A percentile compares a stretch with the other conserved stretches of the same genome.
Evolutionary conservation across 2,888 invertebrate species (phyloP).

Genomic region (Bellardia bayeri): DNA sequence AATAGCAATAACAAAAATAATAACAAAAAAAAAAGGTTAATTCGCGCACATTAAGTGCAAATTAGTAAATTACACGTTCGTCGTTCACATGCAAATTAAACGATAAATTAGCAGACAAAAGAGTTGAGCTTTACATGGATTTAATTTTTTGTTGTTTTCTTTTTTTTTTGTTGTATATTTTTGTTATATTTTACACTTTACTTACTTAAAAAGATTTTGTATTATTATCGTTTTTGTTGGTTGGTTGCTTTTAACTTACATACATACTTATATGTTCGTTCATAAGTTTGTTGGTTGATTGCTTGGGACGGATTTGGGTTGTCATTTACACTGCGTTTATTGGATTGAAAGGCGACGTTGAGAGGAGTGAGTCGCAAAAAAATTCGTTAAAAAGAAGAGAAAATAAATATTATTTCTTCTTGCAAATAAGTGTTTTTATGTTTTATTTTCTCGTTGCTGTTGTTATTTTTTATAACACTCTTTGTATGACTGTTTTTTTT

Average conservation of each 20-base stretch:
- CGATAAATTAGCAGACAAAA: conserved; percentile 75
- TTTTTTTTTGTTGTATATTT: not conserved
- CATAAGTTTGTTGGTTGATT: conserved; percentile 46
- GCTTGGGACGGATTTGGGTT: conserved; percentile 60
- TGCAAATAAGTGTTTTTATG: conserved; percentile 39
- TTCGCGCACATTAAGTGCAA: conserved; percentile 74
- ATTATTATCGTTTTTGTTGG: conserved; percentile 40
- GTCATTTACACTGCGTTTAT: conserved; percentile 58
- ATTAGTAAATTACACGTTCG: conserved; percentile 74
- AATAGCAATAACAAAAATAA: conserved; percentile 15
- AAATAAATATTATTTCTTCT: conserved; percentile 58
- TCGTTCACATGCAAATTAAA: conserved; percentile 74
- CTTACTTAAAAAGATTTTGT: conserved; percentile 54
- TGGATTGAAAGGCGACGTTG: not conserved
- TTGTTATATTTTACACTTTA: conserved; percentile 58
- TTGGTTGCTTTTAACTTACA: conserved; percentile 16
- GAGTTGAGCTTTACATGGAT: conserved; percentile 72
- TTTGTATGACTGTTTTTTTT: conserved; percentile 29
- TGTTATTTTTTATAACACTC: conserved; percentile 30
- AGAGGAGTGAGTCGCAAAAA: conserved; percentile 34
- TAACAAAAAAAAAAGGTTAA: conserved; percentile 67
- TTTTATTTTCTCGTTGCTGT: conserved; percentile 13
- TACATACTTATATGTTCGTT: not conserved
- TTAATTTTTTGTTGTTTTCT: conserved; percentile 44
- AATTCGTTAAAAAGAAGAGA: conserved; percentile 41